Conservation (phyloP, 2,888 invertebrate genomes). For the Luffia ferchaultella region DNA sequence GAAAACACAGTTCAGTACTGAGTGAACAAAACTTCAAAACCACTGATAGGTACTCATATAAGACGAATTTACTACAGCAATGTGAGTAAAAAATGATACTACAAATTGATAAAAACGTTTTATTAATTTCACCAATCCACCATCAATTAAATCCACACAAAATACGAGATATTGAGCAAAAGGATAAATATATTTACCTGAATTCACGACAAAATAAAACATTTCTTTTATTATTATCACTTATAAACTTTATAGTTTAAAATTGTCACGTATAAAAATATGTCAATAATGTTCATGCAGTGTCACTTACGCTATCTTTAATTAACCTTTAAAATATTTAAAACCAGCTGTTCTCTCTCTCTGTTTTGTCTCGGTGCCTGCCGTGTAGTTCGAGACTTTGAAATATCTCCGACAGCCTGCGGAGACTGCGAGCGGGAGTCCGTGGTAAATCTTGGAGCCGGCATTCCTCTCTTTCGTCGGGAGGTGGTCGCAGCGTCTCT, state of each 20-base stretch:
- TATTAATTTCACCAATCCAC: no score
- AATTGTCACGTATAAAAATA: neutral
- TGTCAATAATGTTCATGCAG: neutral
- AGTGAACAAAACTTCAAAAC: no score
- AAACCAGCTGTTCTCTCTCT: conserved; percentile 60
- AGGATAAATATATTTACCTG: neutral
- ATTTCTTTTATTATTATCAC: neutral
- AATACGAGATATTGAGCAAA: neutral
- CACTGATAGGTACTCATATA: neutral
- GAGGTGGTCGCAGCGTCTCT: conserved; percentile 29
- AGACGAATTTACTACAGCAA: neutral
- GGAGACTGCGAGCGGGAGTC: conserved; percentile 40
- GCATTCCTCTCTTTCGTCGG: conserved; percentile 28
- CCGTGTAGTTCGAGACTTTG: conserved; percentile 49
- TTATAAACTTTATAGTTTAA: no score
- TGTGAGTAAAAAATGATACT: neutral
- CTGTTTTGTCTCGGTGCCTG: conserved; percentile 43
- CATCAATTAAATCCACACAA: neutral
- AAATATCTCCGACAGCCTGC: conserved; percentile 50
- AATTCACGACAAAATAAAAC: neutral
- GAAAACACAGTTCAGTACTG: neutral
- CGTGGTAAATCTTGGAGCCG: conserved; percentile 30
- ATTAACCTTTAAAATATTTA: conserved; percentile 15
- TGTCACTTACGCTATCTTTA: neutral
- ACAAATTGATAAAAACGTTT: neutral